These are phyloP conservation scores for Lagopus muta DNA, from an alignment of 2,113 vertebrate species.

Conservation along the genomic window DNA sequence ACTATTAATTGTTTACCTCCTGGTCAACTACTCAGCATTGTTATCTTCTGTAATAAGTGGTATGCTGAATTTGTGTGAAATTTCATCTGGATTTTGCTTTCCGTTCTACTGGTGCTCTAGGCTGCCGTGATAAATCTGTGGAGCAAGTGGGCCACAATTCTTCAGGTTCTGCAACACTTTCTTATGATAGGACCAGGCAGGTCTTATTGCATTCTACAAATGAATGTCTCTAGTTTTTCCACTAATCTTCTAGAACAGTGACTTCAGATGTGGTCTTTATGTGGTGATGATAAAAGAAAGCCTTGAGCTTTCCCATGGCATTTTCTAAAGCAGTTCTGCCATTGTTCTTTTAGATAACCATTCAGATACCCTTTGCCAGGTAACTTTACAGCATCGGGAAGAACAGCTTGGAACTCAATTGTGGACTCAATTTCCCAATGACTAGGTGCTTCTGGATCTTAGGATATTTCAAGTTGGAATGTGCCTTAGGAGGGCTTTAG, in stretches of 20 bases:
- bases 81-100: neutral
- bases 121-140: neutral
- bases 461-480: neutral
- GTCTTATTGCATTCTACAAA: neutral
- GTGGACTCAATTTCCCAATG: neutral
- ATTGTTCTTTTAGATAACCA: neutral
- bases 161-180: neutral
- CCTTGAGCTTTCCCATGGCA: neutral
- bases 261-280: neutral
- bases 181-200: neutral
- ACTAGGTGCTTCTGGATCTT: neutral
- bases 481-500: neutral
- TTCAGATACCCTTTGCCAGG: neutral
- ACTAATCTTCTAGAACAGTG: neutral
- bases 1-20: neutral
- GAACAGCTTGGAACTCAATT: neutral
- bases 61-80: neutral
- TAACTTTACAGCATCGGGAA: neutral
- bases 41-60: neutral
- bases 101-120: neutral
- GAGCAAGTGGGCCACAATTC: neutral
- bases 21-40: neutral
- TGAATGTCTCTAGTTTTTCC: neutral
- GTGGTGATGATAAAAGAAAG: neutral
- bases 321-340: neutral